Base-by-base conservation (phyloP, 2,113 vertebrate species). In the Formicarius rufipectus region DNA sequence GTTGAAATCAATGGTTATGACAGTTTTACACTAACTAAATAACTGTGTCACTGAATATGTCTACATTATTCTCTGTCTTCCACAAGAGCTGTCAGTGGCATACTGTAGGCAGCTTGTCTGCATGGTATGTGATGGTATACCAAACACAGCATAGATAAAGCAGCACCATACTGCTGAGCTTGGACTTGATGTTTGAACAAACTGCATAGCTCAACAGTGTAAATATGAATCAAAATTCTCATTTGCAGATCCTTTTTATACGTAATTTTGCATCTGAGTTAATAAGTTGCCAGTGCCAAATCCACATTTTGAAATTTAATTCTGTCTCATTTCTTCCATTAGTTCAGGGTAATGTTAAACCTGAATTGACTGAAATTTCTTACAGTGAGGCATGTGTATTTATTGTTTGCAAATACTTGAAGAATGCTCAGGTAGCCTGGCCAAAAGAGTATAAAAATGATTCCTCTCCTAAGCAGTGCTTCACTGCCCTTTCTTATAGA, bases 1-100 rank as follows among this genome's bases (percentile, higher is more conserved):
- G 49, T 78, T 95, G 69, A 93, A 95, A 90, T 93, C 83, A 87
- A 64, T 64, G 47, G 56, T 68, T 78, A 18, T 81, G 90, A 81
- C 85, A 89, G 73, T 89, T 94, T 74, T 81, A 76, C 60, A 81
- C 47, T 72, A 90, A 56, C 55, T 77, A 91, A 95, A 80, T 79
- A 83, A 87, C 67, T 64, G 77, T 75, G 82, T 82, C 84, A 85
- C 55, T 85, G 91, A 90, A 74, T 85, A 69, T 28, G 67, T 86
- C 82, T 91, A 66, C 58, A 59, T 85, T 96, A 77, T 83, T 94
- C 63, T 90, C 71, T 67, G 37, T 88, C 56, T 93, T 88, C 56
- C 39, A 63, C 10, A 8, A 66, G 31, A 66, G 45, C 75, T 90
- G 79, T 95, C 88, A 62, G 67, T 85, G 52, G 55, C 50, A 71